Base-by-base conservation (phyloP, 2,888 invertebrate genomes). In the Metallyticus violacea region DNA sequence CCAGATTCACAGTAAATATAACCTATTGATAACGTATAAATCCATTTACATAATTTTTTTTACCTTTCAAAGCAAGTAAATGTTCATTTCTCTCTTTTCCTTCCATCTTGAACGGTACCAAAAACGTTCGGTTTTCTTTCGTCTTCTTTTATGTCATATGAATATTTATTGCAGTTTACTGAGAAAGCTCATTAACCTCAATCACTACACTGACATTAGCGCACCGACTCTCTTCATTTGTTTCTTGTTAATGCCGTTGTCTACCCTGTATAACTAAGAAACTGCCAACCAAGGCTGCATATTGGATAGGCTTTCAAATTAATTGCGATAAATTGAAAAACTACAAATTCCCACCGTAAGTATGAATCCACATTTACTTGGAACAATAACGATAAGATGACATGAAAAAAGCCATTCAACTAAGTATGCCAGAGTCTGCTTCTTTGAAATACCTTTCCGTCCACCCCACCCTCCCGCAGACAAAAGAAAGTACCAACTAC, bases 51-150 rank as follows among this genome's bases (percentile, higher is more conserved):
- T n/a, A n/a, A n/a, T n/a, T n/a, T n/a, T n/a, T n/a, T n/a, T n/a
- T 26, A 77, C 83, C 83, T 95, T 95, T 95, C 86, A 95, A 90
- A 40, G 94, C 94, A 80, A 95, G 92, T 85, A 94, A 92, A 91
- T 95, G 94, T 89, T 95, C 95, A 62, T 92, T 93, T 87, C 93
- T 93, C 89, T 94, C 94, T 91, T 94, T 94, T 1, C 91, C 89
- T 90, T 95, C 94, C 94, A 94, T 94, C 89, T 27, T 29, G 2
- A 27, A n/a, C 9, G 22, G 27, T 30, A 1, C 15, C 15, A 15
- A 62, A 7, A 2, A 40, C 40, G 9, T 9, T 40, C 9, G 2
- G 3, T 9, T 62, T 62, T 0, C 15, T 22, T 62, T 7, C 22
- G 40, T 7, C 22, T 62, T 62, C 15, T 29, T 62, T 62, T 62